Percentiles rank a stretch among this genome's conserved stretches.
Conservation (phyloP, 2,797 vertebrate genomes). For the Ctenopoma multispine region DNA sequence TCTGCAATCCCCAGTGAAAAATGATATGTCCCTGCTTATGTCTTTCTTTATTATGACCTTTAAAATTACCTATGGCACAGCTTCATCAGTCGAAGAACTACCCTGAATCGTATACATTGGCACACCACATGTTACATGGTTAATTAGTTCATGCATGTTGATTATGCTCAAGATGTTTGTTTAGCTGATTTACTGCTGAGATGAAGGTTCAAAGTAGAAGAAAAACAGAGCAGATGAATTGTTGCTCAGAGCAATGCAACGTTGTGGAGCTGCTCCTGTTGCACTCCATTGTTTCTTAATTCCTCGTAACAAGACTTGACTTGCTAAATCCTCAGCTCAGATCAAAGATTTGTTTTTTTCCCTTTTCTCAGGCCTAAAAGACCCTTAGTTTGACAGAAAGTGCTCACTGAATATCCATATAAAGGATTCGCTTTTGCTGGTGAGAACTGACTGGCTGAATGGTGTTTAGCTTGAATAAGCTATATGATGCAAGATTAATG, state of each 20-base stretch:
- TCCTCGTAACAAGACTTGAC: slow-evolving; percentile 32
- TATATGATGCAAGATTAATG: slow-evolving; percentile 15
- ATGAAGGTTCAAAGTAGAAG: slow-evolving; percentile 8
- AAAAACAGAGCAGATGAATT: slow-evolving; percentile 15
- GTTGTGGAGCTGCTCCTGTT: slow-evolving; percentile 14
- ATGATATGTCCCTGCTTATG: neutral
- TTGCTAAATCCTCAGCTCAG: slow-evolving; percentile 25
- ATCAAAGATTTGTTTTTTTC: slow-evolving; percentile 29
- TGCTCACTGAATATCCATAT: slow-evolving; percentile 62
- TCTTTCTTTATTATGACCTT: neutral
- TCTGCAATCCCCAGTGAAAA: slow-evolving; percentile 34
- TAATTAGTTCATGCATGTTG: slow-evolving; percentile 30
- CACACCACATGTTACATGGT: neutral
- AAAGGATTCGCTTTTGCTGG: slow-evolving; percentile 54
- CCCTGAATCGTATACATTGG: slow-evolving; percentile 1
- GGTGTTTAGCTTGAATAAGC: slow-evolving; percentile 28
- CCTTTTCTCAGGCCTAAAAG: neutral
- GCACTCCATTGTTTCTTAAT: slow-evolving; percentile 20
- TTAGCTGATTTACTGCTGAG: slow-evolving; percentile 1
- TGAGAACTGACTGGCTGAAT: slow-evolving; percentile 47
- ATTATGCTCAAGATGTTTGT: neutral
- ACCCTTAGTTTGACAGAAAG: slow-evolving; percentile 39
- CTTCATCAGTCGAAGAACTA: slow-evolving; percentile 3
- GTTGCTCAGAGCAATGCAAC: slow-evolving; percentile 23
- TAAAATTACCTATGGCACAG: neutral